Evolutionary conservation across 1,140 invertebrate genomes (phyloP).

Genomic region (Drusus annulatus): DNA sequence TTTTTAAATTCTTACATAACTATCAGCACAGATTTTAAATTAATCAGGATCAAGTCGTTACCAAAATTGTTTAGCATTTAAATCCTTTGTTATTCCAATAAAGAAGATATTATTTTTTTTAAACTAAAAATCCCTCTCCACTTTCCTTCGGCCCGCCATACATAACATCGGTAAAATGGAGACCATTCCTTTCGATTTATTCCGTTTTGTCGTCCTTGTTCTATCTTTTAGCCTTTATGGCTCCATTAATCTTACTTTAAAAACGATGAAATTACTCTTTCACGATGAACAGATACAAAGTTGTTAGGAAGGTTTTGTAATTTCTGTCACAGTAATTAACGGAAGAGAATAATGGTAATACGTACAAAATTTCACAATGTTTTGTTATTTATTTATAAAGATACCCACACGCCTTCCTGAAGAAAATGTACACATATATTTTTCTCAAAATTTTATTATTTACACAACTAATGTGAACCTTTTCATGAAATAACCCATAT

Average conservation of each 20-base stretch:
- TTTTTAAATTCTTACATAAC: no score
- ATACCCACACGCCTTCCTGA: no score
- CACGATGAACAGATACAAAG: neutral
- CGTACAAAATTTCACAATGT: no score
- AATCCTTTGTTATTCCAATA: no score
- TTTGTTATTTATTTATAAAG: no score
- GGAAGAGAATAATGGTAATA: neutral
- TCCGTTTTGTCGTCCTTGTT: constrained; percentile 4
- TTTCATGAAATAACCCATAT: no score
- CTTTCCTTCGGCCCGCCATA: neutral
- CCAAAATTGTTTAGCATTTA: no score
- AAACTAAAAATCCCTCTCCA: neutral
- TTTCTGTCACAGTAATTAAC: constrained; percentile 1
- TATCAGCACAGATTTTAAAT: no score
- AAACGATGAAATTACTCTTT: constrained; percentile 17
- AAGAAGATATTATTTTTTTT: neutral
- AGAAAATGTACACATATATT: no score
- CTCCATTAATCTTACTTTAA: constrained; percentile 8
- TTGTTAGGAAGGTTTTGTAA: neutral
- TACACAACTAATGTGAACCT: no score
- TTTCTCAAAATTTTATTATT: no score
- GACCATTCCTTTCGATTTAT: constrained; percentile 22
- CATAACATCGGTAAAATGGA: neutral
- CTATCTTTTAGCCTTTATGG: neutral
- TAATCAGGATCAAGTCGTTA: no score